Percentiles rank a stretch among this genome's conserved stretches.
Evolutionary conservation across 1,140 invertebrate genomes (phyloP).

Genomic region (Latrodectus geometricus): DNA sequence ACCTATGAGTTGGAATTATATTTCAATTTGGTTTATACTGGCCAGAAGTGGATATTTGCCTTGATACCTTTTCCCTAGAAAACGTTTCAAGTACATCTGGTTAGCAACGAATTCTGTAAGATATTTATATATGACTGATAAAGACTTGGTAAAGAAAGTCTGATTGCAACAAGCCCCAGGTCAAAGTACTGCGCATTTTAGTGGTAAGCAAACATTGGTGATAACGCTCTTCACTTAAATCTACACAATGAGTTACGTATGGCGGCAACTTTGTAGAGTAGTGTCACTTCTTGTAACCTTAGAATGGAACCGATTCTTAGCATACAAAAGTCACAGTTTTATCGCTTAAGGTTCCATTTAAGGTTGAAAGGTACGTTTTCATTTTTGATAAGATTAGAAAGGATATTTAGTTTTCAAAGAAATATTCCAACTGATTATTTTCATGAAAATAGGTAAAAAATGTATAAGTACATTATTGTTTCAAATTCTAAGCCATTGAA

Average conservation of each 20-base stretch:
- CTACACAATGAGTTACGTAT: background rate
- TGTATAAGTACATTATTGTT: no score
- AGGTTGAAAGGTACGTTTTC: constrained; percentile 34
- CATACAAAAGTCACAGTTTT: no score
- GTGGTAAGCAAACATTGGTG: constrained; percentile 48
- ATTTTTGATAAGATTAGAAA: constrained; percentile 26
- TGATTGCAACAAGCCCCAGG: constrained; percentile 22
- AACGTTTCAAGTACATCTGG: background rate
- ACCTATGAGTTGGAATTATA: no score
- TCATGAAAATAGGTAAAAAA: no score
- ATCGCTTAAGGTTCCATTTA: constrained; percentile 35
- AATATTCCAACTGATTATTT: no score
- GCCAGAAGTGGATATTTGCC: no score
- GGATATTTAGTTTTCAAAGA: background rate
- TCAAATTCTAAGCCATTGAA: no score
- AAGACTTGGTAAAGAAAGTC: constrained; percentile 11
- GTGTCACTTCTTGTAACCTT: constrained; percentile 41
- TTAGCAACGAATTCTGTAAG: constrained; percentile 1
- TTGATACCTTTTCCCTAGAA: no score
- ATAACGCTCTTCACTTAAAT: constrained; percentile 29
- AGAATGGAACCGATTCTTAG: constrained; percentile 14
- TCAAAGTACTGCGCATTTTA: constrained; percentile 41
- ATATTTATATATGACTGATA: constrained; percentile 49
- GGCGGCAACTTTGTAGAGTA: constrained; percentile 38
- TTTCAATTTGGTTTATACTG: no score